These are phyloP conservation scores for Tupiocoris notatus DNA, from an alignment of 2,888 invertebrate species.

Conservation along the genomic window DNA sequence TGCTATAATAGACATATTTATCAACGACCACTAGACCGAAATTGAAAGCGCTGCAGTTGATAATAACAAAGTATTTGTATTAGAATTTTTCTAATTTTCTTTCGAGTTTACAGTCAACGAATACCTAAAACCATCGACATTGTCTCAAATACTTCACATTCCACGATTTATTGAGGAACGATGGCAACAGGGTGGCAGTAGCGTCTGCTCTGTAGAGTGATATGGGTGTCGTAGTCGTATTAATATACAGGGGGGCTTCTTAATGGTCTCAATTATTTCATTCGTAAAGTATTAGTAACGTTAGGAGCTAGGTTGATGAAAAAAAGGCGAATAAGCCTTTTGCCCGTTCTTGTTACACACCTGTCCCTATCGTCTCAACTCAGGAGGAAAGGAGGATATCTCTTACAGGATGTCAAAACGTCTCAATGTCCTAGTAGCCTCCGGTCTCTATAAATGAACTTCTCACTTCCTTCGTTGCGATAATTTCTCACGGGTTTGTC, in stretches of 20 bases:
- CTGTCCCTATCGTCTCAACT: not conserved
- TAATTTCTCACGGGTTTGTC: not conserved
- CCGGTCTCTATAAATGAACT: not conserved
- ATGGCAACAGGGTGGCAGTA: no score
- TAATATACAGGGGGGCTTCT: conserved; percentile 4
- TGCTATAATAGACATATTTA: no score
- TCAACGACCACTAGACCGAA: no score
- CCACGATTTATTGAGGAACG: no score
- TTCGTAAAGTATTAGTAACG: conserved; percentile 11
- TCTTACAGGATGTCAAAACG: conserved; percentile 29
- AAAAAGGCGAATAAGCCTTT: conserved; percentile 3
- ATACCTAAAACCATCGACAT: no score
- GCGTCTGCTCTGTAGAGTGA: no score
- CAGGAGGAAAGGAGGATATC: conserved; percentile 19
- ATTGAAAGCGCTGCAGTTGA: no score
- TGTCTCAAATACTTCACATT: no score
- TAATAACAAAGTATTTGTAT: no score
- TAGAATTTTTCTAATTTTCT: no score
- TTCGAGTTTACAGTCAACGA: no score
- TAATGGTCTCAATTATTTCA: conserved; percentile 18
- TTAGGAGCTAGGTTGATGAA: conserved; percentile 8
- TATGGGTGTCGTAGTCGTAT: no score
- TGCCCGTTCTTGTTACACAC: not conserved
- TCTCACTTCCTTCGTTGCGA: not conserved
- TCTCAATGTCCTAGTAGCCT: not conserved